phyloP scores from a whole-genome alignment of 2,888 invertebrate species.

The Aporophyla nigra region DNA sequence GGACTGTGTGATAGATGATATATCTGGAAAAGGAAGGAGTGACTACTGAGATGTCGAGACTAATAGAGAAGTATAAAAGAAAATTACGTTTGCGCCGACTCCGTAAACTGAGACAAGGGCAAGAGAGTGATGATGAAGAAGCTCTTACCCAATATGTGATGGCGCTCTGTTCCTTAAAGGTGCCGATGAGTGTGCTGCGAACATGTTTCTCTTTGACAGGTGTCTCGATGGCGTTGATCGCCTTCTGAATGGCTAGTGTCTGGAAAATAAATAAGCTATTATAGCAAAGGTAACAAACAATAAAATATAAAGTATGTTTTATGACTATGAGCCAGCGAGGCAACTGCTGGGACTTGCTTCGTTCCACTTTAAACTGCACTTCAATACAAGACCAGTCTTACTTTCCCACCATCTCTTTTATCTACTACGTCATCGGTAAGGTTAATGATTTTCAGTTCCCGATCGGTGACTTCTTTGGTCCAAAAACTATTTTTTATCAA shows the following conservation, averaged over 20 bases:
- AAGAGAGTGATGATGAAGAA: background rate
- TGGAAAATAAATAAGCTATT: constrained; percentile 77
- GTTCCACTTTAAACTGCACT: background rate
- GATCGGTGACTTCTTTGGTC: no score
- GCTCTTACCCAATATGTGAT: constrained; percentile 96
- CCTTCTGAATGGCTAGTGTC: constrained; percentile 97
- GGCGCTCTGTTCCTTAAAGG: constrained; percentile 97
- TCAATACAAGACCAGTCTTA: background rate
- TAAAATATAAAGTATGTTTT: no score
- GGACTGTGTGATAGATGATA: background rate
- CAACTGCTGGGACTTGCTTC: background rate
- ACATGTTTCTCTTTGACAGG: constrained; percentile 99
- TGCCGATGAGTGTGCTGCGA: constrained; percentile 98
- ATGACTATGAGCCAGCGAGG: background rate
- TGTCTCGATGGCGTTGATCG: constrained; percentile 97
- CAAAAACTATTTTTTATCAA: no score
- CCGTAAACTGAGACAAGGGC: background rate
- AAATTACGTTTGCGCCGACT: background rate
- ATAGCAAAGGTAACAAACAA: background rate
- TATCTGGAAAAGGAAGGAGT: background rate
- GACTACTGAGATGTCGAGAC: background rate
- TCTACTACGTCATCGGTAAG: background rate
- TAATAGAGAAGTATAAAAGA: background rate
- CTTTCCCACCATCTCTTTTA: background rate
- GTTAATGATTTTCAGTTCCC: background rate